Evolutionary conservation across 2,888 invertebrate genomes (phyloP).

Genomic region (Drosophila acutilabella): DNA sequence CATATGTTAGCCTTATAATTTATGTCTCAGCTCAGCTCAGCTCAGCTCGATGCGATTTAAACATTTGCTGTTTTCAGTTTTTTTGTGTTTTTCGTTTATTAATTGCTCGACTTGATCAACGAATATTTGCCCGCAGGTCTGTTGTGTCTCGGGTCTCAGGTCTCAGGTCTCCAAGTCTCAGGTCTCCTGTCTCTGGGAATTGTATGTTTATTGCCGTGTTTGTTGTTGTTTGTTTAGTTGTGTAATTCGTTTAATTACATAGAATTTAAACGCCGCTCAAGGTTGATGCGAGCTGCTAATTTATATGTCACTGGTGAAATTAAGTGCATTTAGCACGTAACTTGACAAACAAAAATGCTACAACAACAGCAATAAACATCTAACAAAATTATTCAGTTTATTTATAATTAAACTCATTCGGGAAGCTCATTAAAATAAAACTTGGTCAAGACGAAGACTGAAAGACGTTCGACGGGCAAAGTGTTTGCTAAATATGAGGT

Average conservation of each 20-base stretch:
- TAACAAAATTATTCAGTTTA: slow-evolving; percentile 42
- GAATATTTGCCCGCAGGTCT: slow-evolving; percentile 58
- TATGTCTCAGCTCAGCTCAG: slow-evolving; percentile 45
- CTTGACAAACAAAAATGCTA: slow-evolving; percentile 54
- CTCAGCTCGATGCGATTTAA: slow-evolving; percentile 49
- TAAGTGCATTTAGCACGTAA: slow-evolving; percentile 75
- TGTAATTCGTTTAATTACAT: slow-evolving; percentile 77
- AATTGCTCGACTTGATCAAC: slow-evolving; percentile 63
- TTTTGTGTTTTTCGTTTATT: slow-evolving; percentile 63
- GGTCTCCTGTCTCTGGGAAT: slow-evolving; percentile 15
- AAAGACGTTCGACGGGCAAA: slow-evolving; percentile 9
- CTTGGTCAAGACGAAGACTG: neutral
- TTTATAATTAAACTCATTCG: slow-evolving; percentile 72
- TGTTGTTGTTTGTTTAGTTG: slow-evolving; percentile 35
- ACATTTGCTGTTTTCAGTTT: slow-evolving; percentile 23
- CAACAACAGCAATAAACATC: slow-evolving; percentile 21
- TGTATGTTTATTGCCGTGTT: neutral
- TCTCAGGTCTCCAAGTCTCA: slow-evolving; percentile 16
- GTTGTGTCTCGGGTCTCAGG: slow-evolving; percentile 19
- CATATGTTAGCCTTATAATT: slow-evolving; percentile 79
- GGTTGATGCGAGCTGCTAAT: slow-evolving; percentile 69
- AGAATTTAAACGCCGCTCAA: slow-evolving; percentile 70
- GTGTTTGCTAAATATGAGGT: slow-evolving; percentile 30
- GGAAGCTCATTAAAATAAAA: slow-evolving; percentile 69
- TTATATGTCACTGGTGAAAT: slow-evolving; percentile 80